Base-by-base conservation (phyloP, 1,140 invertebrate genomes). In the Eumeta japonica region DNA sequence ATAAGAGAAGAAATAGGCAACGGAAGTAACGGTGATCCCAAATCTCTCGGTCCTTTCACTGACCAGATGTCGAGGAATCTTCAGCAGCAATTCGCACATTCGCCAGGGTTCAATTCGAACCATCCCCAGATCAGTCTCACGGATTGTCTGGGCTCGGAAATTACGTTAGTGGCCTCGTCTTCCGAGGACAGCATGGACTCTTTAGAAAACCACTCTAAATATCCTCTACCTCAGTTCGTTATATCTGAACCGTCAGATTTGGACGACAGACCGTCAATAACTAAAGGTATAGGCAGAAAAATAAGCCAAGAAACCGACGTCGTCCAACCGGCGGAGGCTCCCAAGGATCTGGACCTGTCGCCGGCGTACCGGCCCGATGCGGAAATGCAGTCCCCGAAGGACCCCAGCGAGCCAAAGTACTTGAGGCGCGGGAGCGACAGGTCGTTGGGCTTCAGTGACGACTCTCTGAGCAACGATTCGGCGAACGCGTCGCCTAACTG, bases 61-160 rank as follows among this genome's bases (percentile, higher is more conserved):
- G 43, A 45, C 7, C 52, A 59, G 20, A 46, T 47, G 39, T 47
- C 46, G 31, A 37, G 34, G 13, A 38, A 19, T 10, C 28, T 42
- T 1, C 39, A 48, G 29, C 35, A 32, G 4, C 42, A 51, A 11
- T 56, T 53, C 31, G 47, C 46, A 10, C 43, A 30, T 16, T 58
- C 54, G 28, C 37, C 39, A 2, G 34, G 62, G 0, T 58, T 51
- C 1, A 4, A 20, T 4, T 10, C 10, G 12, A n/a, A 61, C 10
- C 79, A 85, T 55, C 91, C 92, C 1, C 90, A 93, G 68, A 95
- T 95, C 45, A 92, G 89, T 48, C 81, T 94, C 3, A 94, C 92
- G 1, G 92, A 95, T 62, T 90, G 90, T 40, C 75, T 88, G 19
- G 89, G 89, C n/a, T 88, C 85, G 13, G 88, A 90, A 63, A 83